Conservation (phyloP, 2,888 invertebrate species). For the Archaeoteleia sp. region DNA sequence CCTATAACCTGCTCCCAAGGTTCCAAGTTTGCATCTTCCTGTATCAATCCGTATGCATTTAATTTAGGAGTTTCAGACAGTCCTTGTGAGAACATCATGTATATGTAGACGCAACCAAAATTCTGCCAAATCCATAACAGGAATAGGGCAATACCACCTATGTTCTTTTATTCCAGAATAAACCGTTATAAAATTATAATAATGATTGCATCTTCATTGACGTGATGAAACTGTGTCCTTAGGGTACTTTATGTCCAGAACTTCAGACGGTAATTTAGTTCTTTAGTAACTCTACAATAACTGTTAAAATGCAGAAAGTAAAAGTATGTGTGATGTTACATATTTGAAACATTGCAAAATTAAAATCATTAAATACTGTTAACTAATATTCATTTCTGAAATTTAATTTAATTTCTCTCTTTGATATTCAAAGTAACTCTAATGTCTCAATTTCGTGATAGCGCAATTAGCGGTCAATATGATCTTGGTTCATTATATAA, state of each 20-base stretch:
- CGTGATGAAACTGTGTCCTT: conserved; percentile 29
- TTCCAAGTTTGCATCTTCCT: conserved; percentile 12
- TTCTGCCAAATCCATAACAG: too few species aligned
- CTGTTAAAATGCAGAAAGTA: conserved; percentile 19
- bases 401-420: too few species aligned
- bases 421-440: neutral
- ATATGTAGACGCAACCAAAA: too few species aligned
- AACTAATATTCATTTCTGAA: too few species aligned
- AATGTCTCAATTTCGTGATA: conserved; percentile 31
- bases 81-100: too few species aligned
- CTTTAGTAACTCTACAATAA: conserved; percentile 23
- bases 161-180: conserved; percentile 31
- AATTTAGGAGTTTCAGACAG: too few species aligned
- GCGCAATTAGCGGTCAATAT: conserved; percentile 33
- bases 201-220: conserved; percentile 46
- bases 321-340: conserved; percentile 25
- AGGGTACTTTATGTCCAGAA: conserved; percentile 28
- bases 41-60: too few species aligned
- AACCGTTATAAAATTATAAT: conserved; percentile 50
- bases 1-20: conserved; percentile 16
- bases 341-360: too few species aligned
- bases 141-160: too few species aligned
- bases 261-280: conserved; percentile 21
- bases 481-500: conserved; percentile 48
- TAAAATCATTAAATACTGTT: too few species aligned